Percentiles rank a stretch among this genome's conserved stretches.
phyloP scores from a whole-genome alignment of 1,140 invertebrate species.

The Drosophila varians region DNA sequence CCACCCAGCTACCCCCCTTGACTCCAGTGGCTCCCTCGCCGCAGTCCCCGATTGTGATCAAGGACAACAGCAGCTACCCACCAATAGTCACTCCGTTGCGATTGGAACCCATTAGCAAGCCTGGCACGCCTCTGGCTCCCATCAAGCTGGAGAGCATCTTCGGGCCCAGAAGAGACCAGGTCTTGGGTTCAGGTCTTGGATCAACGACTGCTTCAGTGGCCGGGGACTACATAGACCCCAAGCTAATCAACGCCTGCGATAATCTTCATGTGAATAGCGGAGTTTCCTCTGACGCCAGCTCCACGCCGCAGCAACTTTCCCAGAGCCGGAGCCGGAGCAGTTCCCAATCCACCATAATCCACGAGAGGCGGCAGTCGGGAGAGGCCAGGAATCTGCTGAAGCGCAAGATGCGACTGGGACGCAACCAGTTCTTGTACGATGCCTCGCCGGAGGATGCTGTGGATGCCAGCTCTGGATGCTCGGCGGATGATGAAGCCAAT shows the following conservation, averaged over 20 bases:
- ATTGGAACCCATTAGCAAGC: constrained; percentile 46
- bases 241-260: constrained; percentile 81
- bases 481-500: constrained; percentile 74
- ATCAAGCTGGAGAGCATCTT: constrained; percentile 68
- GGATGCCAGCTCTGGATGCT: constrained; percentile 60
- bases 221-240: constrained; percentile 75
- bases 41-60: constrained; percentile 4
- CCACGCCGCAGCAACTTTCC: constrained; percentile 51
- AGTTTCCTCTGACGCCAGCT: constrained; percentile 47
- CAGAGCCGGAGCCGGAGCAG: constrained; percentile 61
- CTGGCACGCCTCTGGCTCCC: constrained; percentile 31
- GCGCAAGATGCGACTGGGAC: constrained; percentile 78
- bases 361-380: constrained; percentile 62
- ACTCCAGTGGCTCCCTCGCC: constrained; percentile 19
- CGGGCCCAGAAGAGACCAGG: constrained; percentile 14
- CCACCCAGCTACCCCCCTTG: constrained; percentile 48
- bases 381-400: constrained; percentile 74
- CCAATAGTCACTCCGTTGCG: constrained; percentile 47
- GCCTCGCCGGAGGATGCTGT: constrained; percentile 67
- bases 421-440: constrained; percentile 82
- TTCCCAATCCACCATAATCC: constrained; percentile 66
- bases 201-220: background rate
- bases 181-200: background rate
- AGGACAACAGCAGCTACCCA: constrained; percentile 37
- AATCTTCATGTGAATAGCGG: constrained; percentile 69